Evolutionary conservation across 2,888 invertebrate species (phyloP), one percentile per base, ranked within the genome.

Genomic region (Schrankia costaestrigalis): DNA sequence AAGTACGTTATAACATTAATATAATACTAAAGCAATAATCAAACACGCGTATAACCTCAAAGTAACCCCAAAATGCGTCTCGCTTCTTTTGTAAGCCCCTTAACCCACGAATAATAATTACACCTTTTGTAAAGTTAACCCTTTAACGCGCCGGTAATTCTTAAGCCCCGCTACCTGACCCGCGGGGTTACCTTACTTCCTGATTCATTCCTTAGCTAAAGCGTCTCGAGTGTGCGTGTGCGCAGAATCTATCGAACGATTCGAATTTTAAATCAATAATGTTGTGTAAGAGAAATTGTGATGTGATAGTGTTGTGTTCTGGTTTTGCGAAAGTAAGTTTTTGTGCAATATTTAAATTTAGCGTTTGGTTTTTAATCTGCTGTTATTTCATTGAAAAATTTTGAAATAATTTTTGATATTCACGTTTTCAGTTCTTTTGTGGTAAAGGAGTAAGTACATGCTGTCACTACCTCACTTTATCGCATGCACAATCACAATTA

Each of bases 141-240:
- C 86, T 82, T 84, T 78, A 71, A 78, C 81, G 74, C 79, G 72
- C 63, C 71, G 66, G 66, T 80, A 78, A 82, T 80, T 83, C 85
- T 84, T 81, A 78, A 70, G 61, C 71, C 73, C 72, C 68, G 78
- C 83, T 85, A 87, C 87, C 87, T 86, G 86, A 86, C 84, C 83
- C 77, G 54, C 42, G 53, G 65, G 67, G 63, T 63, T 68, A 70
- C 71, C 71, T 78, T 67, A 78, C 75, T 85, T 85, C 84, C 84
- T 82, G 77, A 81, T 79, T 76, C 86, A 85, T 86, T 85, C 79
- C 75, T 75, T 81, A 68, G 63, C 68, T 56, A 66, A 74, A 68
- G 71, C 67, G 71, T 75, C 74, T 73, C 63, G 68, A 57, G 70
- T 57, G 71, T 82, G 85, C 84, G 86, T 81, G 78, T 80, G 84